Base-by-base conservation (phyloP, 2,888 invertebrate species). In the Saturnia japonica region DNA sequence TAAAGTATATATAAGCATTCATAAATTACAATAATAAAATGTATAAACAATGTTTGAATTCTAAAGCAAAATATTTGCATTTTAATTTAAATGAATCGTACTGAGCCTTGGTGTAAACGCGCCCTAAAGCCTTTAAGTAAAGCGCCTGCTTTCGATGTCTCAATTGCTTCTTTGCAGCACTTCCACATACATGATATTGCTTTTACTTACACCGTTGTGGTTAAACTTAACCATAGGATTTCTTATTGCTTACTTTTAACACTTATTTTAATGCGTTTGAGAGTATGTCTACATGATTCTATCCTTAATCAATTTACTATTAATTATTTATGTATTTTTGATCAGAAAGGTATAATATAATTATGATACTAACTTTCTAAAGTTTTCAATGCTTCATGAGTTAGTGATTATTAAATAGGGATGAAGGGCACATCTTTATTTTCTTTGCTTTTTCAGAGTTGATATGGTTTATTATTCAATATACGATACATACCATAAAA, bases 91-190 rank as follows among this genome's bases (percentile, higher is more conserved):
- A 47, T 70, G 47, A 68, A 70, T 57, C 9, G n/a, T 68, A 47
- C 43, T 11, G 16, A n/a, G 42, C 28, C 51, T 43, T 57, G 60
- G 51, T 74, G 72, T 82, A 75, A 60, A 76, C 80, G 60, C 74
- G 57, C 75, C 76, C 73, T 78, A 77, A 80, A 78, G 76, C 76
- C 77, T 79, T 81, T 82, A 40, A 64, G n/a, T 64, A 64, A 64
- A 64, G 40, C 22, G n/a, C 40, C 40, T 40, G 64, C 64, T 64
- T 64, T 64, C 81, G 77, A 80, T 81, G 79, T 82, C 80, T 80
- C 86, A 88, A 88, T 86, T 84, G 85, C 78, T 82, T 83, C 85
- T 83, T 84, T 81, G 81, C 78, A 75, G 79, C 83, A 81, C 82
- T 83, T 76, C 75, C 73, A 74, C 72, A 74, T 78, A 88, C 88